Evolutionary conservation across 2,113 vertebrate genomes (phyloP).

Genomic region (Salminus brasiliensis): DNA sequence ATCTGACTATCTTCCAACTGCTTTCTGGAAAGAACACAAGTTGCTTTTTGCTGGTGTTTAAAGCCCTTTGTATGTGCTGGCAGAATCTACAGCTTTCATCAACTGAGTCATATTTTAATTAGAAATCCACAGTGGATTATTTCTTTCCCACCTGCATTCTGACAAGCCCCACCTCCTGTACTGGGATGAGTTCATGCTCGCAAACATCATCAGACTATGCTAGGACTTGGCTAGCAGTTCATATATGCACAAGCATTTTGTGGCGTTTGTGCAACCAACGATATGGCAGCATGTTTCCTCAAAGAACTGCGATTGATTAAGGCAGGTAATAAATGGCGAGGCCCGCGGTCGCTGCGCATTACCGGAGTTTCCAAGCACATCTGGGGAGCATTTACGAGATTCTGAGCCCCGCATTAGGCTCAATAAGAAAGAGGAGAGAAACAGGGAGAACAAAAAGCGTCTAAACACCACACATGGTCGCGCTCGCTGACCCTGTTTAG

Average conservation of each 20-base stretch:
- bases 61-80: constrained; percentile 3
- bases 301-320: constrained; percentile 50
- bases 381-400: constrained; percentile 53
- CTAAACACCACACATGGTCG: constrained; percentile 46
- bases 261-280: not conserved
- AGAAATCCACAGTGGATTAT: not conserved
- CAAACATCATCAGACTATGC: not conserved
- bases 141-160: not conserved
- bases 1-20: constrained; percentile 11
- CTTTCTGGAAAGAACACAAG: not conserved
- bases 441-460: not conserved
- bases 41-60: not conserved
- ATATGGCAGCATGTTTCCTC: constrained; percentile 4
- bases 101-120: constrained; percentile 32
- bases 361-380: constrained; percentile 47
- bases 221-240: not conserved
- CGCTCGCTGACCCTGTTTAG: constrained; percentile 28
- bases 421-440: not conserved
- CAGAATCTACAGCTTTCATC: constrained; percentile 18
- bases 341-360: constrained; percentile 37
- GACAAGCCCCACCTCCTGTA: not conserved
- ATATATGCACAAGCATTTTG: not conserved
- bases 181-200: not conserved
- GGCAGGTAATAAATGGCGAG: constrained; percentile 43
- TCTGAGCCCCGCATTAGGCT: not conserved